phyloP scores from a whole-genome alignment of 2,113 vertebrate species.

The Pterocles gutturalis region DNA sequence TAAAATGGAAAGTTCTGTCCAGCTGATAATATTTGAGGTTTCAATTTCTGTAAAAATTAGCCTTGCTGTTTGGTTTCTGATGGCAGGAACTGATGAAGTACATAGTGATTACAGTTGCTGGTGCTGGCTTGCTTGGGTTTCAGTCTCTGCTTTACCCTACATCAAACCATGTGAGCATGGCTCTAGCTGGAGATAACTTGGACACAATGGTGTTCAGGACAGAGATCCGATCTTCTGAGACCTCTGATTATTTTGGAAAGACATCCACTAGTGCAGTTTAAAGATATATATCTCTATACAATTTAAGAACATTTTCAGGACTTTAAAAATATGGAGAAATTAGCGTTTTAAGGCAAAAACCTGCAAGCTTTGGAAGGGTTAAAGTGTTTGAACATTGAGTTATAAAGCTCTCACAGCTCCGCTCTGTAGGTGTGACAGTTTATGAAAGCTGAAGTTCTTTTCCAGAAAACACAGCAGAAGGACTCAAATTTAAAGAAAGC shows the following conservation, averaged over 20 bases:
- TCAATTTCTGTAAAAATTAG: not conserved
- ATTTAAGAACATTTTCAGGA: not conserved
- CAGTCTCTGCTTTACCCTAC: not conserved
- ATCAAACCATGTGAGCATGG: not conserved
- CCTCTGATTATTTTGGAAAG: not conserved
- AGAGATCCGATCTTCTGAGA: not conserved
- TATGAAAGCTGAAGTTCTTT: not conserved
- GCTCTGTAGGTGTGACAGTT: not conserved
- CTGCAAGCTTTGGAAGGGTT: not conserved
- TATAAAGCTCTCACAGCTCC: not conserved
- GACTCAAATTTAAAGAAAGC: not conserved
- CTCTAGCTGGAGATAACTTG: not conserved
- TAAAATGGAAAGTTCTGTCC: not conserved
- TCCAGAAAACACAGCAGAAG: not conserved
- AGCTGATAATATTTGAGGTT: conserved; percentile 26
- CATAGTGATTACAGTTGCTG: not conserved
- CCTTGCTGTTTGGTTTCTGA: not conserved
- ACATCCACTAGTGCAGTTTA: not conserved
- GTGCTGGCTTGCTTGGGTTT: not conserved
- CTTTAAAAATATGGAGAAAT: not conserved
- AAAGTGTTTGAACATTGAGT: not conserved
- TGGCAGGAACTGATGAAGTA: not conserved
- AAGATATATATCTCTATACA: not conserved
- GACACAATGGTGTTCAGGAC: not conserved
- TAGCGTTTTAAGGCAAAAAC: not conserved